Evolutionary conservation across 2,113 vertebrate species (phyloP), one percentile per base, ranked within the genome.

Genomic region (Syngnathus floridae): DNA sequence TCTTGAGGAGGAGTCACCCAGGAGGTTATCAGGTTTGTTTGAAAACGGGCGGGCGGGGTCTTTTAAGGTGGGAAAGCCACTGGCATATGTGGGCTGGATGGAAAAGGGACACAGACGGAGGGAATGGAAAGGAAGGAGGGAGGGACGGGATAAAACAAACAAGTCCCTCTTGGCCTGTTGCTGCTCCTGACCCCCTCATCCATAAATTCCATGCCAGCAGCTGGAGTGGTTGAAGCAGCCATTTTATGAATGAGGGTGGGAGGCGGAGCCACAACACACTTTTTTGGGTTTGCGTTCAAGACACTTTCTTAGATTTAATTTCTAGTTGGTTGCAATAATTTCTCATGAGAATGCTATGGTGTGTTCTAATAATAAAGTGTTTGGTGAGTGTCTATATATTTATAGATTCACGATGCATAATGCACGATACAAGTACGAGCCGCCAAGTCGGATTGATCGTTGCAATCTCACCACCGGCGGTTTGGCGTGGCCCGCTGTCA

Each of bases 21-120:
- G 65, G 78, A 82, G 76, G 82, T 78, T 88, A 88, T 90, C 87
- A 79, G 77, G 86, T 90, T 90, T 88, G 84, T 87, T 87, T 85
- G 83, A 82, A 31, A 31, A 3, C 3, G 26, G 26, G 26, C 26
- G 67, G 82, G 72, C 49, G 62, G 74, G 55, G 22, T 57, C 68
- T 31, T 35, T 17, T 35, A 35, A 31, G 54, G 43, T 11, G 35
- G 40, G 13, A 4, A 21, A 37, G 46, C 26, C 70, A 75, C 69
- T 80, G 75, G 75, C 75, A 78, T 65, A 65, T 59, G 68, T 14
- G 35, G 64, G 64, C 65, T 75, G 3, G 48, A 67, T 79, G 62
- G 65, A 72, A 79, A 64, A 3, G 43, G 66, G 68, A 64, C 35
- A 45, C 0, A n/a, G 37, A 46, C 14, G 55, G 46, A 56, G 55